These are phyloP conservation scores for Henricia sp. DNA, from an alignment of 53 echinoderm and acorn worm species.

Conservation along the genomic window DNA sequence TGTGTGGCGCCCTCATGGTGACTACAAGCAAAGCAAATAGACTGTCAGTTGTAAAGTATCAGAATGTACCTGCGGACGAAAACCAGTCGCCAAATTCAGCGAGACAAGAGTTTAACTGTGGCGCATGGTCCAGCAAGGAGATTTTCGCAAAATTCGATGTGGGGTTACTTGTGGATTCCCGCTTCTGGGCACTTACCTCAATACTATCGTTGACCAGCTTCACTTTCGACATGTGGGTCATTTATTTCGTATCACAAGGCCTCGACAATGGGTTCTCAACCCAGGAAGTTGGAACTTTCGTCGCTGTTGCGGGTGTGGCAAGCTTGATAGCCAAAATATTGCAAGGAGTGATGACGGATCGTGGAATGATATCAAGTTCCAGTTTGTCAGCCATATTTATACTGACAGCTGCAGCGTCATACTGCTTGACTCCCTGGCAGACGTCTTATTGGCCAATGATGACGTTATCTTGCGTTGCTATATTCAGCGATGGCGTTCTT, in stretches of 20 bases:
- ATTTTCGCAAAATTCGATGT: neutral
- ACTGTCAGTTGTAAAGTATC: neutral
- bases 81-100: neutral
- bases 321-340: neutral
- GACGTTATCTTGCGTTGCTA: neutral
- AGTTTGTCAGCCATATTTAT: neutral
- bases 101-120: neutral
- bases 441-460: conserved; percentile 14
- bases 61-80: neutral
- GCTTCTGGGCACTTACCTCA: neutral
- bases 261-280: neutral
- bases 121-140: neutral
- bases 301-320: neutral
- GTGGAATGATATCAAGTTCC: neutral
- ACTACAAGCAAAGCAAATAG: neutral
- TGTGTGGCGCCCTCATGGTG: conserved; percentile 29
- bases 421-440: neutral
- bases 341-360: neutral
- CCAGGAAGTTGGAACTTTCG: neutral
- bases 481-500: neutral
- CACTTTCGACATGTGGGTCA: neutral
- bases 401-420: neutral
- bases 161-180: neutral
- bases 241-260: conserved; percentile 10
- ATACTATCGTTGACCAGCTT: neutral